Percentiles rank a stretch among this genome's conserved stretches.
phyloP scores from a whole-genome alignment of 2,888 invertebrate species.

The Acrobasis suavella region DNA sequence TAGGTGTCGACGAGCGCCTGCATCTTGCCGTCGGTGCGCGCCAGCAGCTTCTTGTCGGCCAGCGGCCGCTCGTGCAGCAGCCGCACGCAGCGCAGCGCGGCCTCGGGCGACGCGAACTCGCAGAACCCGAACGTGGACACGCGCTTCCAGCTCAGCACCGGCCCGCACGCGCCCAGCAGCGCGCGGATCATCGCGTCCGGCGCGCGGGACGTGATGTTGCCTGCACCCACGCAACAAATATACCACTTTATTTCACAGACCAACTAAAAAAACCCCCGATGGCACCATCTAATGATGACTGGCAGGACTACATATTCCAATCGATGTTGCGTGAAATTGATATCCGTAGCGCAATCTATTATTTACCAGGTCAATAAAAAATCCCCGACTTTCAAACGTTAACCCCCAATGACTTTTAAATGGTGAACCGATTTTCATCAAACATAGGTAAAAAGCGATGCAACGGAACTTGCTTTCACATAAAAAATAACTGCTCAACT shows the following conservation, averaged over 20 bases:
- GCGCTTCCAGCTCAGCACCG: slow-evolving; percentile 97
- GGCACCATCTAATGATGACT: neutral
- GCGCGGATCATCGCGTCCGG: slow-evolving; percentile 97
- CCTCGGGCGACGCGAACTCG: slow-evolving; percentile 96
- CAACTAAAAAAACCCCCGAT: too few relatives aligned
- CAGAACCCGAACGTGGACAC: slow-evolving; percentile 99
- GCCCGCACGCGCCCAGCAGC: slow-evolving; percentile 95
- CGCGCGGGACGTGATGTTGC: slow-evolving; percentile 91
- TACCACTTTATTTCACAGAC: too few relatives aligned
- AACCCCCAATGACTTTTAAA: too few relatives aligned
- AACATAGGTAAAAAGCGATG: too few relatives aligned
- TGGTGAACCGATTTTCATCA: too few relatives aligned
- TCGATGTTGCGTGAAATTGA: too few relatives aligned
- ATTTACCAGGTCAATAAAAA: too few relatives aligned
- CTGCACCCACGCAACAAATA: slow-evolving; percentile 41
- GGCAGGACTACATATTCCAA: too few relatives aligned
- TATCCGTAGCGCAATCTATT: too few relatives aligned
- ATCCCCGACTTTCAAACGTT: too few relatives aligned
- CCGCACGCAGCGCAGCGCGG: slow-evolving; percentile 96
- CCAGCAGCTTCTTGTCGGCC: slow-evolving; percentile 96
- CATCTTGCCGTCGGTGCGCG: slow-evolving; percentile 98
- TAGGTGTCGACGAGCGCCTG: slow-evolving; percentile 96
- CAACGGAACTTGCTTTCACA: too few relatives aligned
- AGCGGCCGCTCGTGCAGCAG: slow-evolving; percentile 96
- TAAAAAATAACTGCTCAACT: too few relatives aligned